A percentile compares a stretch with the other conserved stretches of the same genome.
Conservation (phyloP, 2,888 invertebrate genomes). For the Conus canariensis region DNA sequence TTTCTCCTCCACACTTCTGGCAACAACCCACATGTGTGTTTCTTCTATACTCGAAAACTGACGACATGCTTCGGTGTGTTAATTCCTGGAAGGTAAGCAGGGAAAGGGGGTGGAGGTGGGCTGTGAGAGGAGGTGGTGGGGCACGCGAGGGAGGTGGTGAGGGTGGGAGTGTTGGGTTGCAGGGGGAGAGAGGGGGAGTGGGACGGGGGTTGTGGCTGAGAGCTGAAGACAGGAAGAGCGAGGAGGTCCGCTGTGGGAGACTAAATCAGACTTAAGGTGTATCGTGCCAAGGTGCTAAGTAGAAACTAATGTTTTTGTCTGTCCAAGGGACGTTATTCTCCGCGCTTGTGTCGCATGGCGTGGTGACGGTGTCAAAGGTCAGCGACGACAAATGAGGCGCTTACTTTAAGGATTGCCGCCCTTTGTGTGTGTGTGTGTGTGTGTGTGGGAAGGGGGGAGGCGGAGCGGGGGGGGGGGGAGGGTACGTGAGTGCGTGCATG, state of each 20-base stretch:
- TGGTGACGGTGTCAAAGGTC: neutral
- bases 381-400: neutral
- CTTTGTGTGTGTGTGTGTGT: neutral
- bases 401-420: neutral
- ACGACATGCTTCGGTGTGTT: too few relatives aligned
- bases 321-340: too few relatives aligned
- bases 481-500: too few relatives aligned
- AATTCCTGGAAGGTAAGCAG: too few relatives aligned
- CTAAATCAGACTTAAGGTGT: constrained; percentile 26
- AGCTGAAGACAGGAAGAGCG: neutral
- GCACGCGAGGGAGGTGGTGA: too few relatives aligned
- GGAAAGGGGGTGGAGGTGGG: neutral
- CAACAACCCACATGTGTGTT: too few relatives aligned
- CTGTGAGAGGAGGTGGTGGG: too few relatives aligned
- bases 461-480: too few relatives aligned
- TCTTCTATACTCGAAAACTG: too few relatives aligned
- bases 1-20: too few relatives aligned
- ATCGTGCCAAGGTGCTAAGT: constrained; percentile 18
- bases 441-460: neutral
- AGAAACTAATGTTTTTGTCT: constrained; percentile 20
- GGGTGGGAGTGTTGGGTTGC: neutral
- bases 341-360: too few relatives aligned
- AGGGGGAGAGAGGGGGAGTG: neutral
- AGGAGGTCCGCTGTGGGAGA: neutral
- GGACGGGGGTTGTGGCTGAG: neutral